These are phyloP conservation scores for Latrodectus hesperus DNA, from an alignment of 2,888 invertebrate species.

Conservation along the genomic window DNA sequence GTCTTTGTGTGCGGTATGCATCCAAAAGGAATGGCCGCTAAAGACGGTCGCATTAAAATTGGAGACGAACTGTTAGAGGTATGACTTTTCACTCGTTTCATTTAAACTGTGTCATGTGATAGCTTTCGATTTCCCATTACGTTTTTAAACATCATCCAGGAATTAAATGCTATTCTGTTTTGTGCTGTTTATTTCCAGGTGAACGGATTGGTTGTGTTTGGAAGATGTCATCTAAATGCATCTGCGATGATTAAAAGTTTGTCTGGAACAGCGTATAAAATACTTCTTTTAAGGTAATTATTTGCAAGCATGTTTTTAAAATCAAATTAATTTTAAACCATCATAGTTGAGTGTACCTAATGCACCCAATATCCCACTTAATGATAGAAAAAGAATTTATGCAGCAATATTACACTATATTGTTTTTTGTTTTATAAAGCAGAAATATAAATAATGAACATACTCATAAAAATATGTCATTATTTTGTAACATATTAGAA, in stretches of 20 bases:
- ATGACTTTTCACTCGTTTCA: constrained; percentile 23
- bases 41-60: constrained; percentile 84
- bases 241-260: constrained; percentile 95
- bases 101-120: not conserved
- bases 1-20: constrained; percentile 97
- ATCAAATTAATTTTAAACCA: too few species aligned
- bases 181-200: constrained; percentile 79
- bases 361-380: too few species aligned
- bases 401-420: too few species aligned
- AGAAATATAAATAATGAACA: too few species aligned
- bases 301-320: too few species aligned
- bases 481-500: too few species aligned
- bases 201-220: constrained; percentile 94
- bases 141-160: not conserved
- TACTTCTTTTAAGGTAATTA: constrained; percentile 86
- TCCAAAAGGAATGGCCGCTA: constrained; percentile 87
- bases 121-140: too few species aligned
- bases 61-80: constrained; percentile 98
- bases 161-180: not conserved
- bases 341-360: too few species aligned
- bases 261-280: constrained; percentile 86
- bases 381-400: too few species aligned
- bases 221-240: constrained; percentile 96
- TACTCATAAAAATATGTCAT: too few species aligned
- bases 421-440: too few species aligned